Evolutionary conservation across 2,888 invertebrate genomes (phyloP), one percentile per base, ranked within the genome.

Genomic region (Sesia apiformis): DNA sequence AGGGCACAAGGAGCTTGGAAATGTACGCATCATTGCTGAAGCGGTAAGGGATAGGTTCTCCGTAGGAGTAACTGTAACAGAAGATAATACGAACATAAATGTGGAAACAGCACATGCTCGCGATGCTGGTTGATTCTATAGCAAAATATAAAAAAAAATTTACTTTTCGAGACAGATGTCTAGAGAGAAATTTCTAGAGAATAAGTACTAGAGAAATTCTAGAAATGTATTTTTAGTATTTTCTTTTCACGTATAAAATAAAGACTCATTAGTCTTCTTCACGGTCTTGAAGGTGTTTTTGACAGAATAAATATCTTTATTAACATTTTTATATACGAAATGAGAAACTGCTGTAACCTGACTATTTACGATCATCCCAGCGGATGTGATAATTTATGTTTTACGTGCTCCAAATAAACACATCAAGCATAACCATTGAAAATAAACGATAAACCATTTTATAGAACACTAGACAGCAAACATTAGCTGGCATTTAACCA

Each of bases 11-110:
- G 61, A 95, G 86, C 64, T 92, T 92, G 56, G 93, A 91, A 60
- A 95, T 90, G 84, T 95, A 96, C 57, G 94, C 93, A 69, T 95
- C 94, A 72, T 92, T 91, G 74, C 88, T 88, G 76, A 92, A 91
- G 72, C 93, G 91, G 72, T 92, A 91, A 52, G 93, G 91, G 52
- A 92, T 66, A n/a, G 87, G 85, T 66, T 88, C 88, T 54, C 86
- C 86, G 62, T 88, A 81, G 53, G 79, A 77, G 65, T 93, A 92
- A 72, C 92, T 93, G 81, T 55, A 39, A 50, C 8, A 6, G n/a
- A 46, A 23, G 23, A 23, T 23, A 23, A 23, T 23, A 23, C 23
- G 23, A 23, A 23, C 23, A 23, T 23, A 23, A 23, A 23, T 23
- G 2, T 23, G 23, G 23, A 23, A 23, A 23, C 23, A 23, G 23